These are phyloP conservation scores for Butorides virescens DNA, from an alignment of 2,113 vertebrate species.

Conservation along the genomic window DNA sequence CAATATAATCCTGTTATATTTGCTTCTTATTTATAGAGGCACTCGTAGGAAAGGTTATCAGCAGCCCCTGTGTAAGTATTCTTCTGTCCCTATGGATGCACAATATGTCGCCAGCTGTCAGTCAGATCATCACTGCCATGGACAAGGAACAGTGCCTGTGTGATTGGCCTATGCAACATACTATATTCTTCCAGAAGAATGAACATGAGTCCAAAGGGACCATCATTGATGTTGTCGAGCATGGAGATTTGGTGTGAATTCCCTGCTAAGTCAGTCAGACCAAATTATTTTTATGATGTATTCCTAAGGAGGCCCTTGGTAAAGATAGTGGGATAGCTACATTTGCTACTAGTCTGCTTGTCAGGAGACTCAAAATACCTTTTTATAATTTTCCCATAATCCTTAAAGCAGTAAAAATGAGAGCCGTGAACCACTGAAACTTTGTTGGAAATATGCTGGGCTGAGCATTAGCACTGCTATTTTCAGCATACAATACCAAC, in stretches of 20 bases:
- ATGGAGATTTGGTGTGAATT: not conserved
- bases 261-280: not conserved
- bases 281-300: not conserved
- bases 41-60: not conserved
- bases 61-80: not conserved
- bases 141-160: not conserved
- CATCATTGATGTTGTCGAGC: not conserved
- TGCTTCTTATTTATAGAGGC: not conserved
- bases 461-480: not conserved
- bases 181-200: constrained; percentile 25
- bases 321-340: not conserved
- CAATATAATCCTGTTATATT: constrained; percentile 10
- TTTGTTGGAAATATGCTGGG: not conserved
- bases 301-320: not conserved
- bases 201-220: not conserved
- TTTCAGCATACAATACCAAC: not conserved
- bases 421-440: not conserved
- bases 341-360: not conserved
- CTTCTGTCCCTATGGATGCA: not conserved
- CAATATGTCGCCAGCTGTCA: constrained; percentile 5
- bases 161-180: not conserved
- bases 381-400: not conserved
- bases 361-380: not conserved
- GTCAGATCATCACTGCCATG: not conserved
- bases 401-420: not conserved